A percentile compares a stretch with the other conserved stretches of the same genome.
phyloP scores from a whole-genome alignment of 2,113 vertebrate genomes.

The Tragelaphus imberbis region DNA sequence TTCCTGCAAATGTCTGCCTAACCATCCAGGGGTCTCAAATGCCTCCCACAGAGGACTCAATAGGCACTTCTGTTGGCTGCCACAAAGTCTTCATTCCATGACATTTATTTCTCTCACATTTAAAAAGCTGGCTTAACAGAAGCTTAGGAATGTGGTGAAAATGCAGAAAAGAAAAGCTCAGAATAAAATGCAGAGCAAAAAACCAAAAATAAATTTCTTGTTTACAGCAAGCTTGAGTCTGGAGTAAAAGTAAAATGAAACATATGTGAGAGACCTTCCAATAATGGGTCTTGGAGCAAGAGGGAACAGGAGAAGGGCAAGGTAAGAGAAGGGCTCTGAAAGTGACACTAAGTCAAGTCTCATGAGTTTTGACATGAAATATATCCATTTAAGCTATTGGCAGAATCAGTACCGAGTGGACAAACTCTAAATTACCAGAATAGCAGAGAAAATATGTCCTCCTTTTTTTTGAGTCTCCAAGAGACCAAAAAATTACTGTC shows the following conservation, averaged over 20 bases:
- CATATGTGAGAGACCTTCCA: conserved; percentile 47
- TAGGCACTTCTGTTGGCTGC: background rate
- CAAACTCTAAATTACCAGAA: background rate
- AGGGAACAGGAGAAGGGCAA: background rate
- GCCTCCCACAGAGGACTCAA: background rate
- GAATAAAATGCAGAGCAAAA: conserved; percentile 53
- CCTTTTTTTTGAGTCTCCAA: background rate
- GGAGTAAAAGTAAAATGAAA: conserved; percentile 60
- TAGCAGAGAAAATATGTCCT: background rate
- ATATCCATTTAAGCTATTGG: background rate
- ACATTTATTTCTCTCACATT: conserved; percentile 59
- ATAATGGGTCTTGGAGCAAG: background rate
- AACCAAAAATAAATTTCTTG: conserved; percentile 60
- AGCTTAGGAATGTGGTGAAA: conserved; percentile 43
- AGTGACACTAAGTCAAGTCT: background rate
- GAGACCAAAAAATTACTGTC: background rate
- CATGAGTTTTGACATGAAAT: background rate
- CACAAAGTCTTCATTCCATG: conserved; percentile 36
- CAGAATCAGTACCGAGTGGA: background rate
- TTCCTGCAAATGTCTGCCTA: conserved; percentile 7
- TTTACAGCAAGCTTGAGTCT: conserved; percentile 46
- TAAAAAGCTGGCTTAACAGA: conserved; percentile 48
- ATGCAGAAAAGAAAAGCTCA: conserved; percentile 42
- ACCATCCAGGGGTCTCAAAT: background rate
- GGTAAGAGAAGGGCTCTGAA: background rate